phyloP scores from a whole-genome alignment of 2,113 vertebrate genomes.

The Ascaphus truei region DNA sequence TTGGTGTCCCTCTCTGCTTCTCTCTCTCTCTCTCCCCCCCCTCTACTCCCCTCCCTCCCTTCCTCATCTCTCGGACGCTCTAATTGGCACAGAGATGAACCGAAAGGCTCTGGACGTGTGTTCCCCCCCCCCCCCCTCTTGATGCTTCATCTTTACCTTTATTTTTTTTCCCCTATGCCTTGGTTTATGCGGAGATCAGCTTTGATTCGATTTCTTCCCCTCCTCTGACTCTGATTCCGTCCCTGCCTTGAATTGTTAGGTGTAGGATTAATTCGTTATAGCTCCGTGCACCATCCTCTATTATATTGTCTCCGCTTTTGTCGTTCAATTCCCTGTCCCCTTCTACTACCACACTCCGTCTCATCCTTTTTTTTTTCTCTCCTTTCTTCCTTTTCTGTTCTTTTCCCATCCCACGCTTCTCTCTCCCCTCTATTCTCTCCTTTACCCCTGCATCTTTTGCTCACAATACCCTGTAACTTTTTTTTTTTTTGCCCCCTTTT shows the following conservation, averaged over 20 bases:
- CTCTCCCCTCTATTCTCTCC: not conserved
- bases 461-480: no score
- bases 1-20: slow-evolving; percentile 6
- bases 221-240: slow-evolving; percentile 14
- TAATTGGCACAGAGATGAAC: slow-evolving; percentile 35
- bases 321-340: not conserved
- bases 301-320: not conserved
- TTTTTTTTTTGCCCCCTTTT: no score
- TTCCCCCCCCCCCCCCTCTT: not conserved
- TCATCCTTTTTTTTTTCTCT: not conserved
- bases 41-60: not conserved
- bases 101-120: slow-evolving; percentile 1
- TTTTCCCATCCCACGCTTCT: not conserved
- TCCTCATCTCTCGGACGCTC: slow-evolving; percentile 3
- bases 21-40: not conserved
- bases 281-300: not conserved
- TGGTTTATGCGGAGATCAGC: slow-evolving; percentile 26
- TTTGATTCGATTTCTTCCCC: slow-evolving; percentile 25
- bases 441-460: no score
- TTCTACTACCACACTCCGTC: not conserved
- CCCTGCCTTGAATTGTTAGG: slow-evolving; percentile 12
- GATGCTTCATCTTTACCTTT: slow-evolving; percentile 22
- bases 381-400: not conserved
- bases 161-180: slow-evolving; percentile 24
- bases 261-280: slow-evolving; percentile 11